Evolutionary conservation across 2,797 vertebrate genomes (phyloP).

Genomic region (Alcedo quadribrachys): DNA sequence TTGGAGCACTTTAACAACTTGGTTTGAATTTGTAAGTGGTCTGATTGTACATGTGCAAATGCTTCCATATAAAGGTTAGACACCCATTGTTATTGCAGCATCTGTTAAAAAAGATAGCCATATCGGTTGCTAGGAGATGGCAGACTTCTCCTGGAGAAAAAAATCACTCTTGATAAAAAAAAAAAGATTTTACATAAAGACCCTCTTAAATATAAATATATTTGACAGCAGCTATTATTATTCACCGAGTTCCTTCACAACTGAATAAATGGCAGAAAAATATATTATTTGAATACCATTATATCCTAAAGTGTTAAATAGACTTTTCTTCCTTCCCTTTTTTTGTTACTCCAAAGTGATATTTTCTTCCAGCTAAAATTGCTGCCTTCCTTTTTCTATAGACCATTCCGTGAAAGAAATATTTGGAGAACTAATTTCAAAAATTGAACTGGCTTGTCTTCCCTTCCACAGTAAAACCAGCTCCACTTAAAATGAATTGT

Average conservation of each 20-base stretch:
- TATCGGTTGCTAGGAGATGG: conserved; percentile 80
- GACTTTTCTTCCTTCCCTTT: conserved; percentile 38
- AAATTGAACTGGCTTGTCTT: conserved; percentile 35
- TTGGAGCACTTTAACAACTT: conserved; percentile 66
- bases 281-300: conserved; percentile 76
- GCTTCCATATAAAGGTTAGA: conserved; percentile 73
- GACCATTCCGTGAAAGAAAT: conserved; percentile 37
- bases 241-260: conserved; percentile 74
- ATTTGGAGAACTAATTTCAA: conserved; percentile 22
- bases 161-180: conserved; percentile 76
- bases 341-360: conserved; percentile 62
- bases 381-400: conserved; percentile 60
- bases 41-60: conserved; percentile 73
- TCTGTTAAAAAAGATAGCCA: conserved; percentile 78
- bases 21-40: conserved; percentile 69
- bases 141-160: conserved; percentile 75
- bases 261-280: conserved; percentile 79
- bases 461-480: conserved; percentile 8
- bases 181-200: conserved; percentile 76
- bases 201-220: conserved; percentile 81
- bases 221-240: conserved; percentile 81
- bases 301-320: conserved; percentile 76
- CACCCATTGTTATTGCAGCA: conserved; percentile 56
- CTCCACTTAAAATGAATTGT: conserved; percentile 39
- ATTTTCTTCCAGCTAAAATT: conserved; percentile 58